phyloP scores from a whole-genome alignment of 2,888 invertebrate genomes.

The Erebia palarica region DNA sequence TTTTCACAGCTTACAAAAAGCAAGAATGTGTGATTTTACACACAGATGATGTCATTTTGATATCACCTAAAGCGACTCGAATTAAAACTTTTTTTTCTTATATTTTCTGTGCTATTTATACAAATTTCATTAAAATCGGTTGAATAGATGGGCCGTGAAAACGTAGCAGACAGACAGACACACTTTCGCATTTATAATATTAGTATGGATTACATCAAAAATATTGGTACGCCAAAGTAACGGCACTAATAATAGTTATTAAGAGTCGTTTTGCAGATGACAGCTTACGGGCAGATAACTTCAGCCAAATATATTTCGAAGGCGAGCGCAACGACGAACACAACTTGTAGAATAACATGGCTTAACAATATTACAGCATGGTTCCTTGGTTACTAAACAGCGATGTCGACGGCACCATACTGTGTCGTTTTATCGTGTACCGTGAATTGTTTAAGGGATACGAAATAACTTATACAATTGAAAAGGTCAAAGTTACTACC shows the following conservation, averaged over 20 bases:
- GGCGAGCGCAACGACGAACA: not conserved
- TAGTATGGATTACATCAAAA: too few species aligned
- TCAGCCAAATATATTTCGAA: not conserved
- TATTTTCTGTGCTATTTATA: too few species aligned
- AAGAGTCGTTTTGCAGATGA: too few species aligned
- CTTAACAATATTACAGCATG: conserved; percentile 26
- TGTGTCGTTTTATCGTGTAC: conserved; percentile 32
- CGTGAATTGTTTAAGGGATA: conserved; percentile 33
- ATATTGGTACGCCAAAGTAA: not conserved
- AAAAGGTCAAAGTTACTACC: conserved; percentile 31
- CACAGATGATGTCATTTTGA: too few species aligned
- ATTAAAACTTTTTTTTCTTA: too few species aligned
- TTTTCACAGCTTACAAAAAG: too few species aligned
- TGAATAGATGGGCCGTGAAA: too few species aligned
- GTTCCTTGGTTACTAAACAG: conserved; percentile 36
- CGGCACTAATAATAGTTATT: not conserved
- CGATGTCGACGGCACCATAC: conserved; percentile 33
- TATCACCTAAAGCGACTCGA: too few species aligned
- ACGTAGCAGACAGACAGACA: too few species aligned
- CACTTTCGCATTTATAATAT: too few species aligned
- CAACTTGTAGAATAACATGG: not conserved
- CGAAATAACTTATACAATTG: conserved; percentile 31
- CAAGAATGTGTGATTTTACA: too few species aligned
- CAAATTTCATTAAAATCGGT: too few species aligned
- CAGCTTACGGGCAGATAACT: not conserved